Percentiles rank a stretch among this genome's conserved stretches.
Conservation (phyloP, 2,113 vertebrate species). For the Phylloscopus trochiloides region DNA sequence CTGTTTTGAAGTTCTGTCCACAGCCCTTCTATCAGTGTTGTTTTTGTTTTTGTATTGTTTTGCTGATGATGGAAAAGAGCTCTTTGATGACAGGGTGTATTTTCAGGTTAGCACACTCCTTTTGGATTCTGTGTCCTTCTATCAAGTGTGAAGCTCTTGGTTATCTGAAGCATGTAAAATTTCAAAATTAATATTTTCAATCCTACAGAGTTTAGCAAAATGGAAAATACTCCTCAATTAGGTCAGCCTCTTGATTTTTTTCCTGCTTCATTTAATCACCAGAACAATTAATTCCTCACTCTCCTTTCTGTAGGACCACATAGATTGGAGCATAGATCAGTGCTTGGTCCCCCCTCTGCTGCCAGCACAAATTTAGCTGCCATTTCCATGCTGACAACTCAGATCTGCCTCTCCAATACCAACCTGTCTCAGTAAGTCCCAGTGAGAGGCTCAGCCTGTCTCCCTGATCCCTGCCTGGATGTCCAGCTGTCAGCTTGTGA, state of each 20-base stretch:
- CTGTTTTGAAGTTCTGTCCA: background rate
- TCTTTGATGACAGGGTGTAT: background rate
- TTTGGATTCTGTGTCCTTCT: background rate
- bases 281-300: background rate
- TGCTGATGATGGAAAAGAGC: background rate
- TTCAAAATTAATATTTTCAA: background rate
- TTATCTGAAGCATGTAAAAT: background rate
- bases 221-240: background rate
- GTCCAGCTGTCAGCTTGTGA: background rate
- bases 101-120: background rate
- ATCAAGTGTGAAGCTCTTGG: background rate
- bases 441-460: background rate
- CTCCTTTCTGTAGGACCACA: background rate
- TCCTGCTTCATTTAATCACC: background rate
- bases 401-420: background rate
- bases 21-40: background rate
- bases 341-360: background rate
- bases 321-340: background rate
- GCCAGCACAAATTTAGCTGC: slow-evolving; percentile 3
- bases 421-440: background rate
- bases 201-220: background rate
- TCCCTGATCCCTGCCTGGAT: background rate
- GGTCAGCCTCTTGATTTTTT: background rate
- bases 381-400: slow-evolving; percentile 19
- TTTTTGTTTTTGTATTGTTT: background rate